These are phyloP conservation scores for Galaxias olidus DNA, from an alignment of 2,797 vertebrate genomes.

Conservation along the genomic window DNA sequence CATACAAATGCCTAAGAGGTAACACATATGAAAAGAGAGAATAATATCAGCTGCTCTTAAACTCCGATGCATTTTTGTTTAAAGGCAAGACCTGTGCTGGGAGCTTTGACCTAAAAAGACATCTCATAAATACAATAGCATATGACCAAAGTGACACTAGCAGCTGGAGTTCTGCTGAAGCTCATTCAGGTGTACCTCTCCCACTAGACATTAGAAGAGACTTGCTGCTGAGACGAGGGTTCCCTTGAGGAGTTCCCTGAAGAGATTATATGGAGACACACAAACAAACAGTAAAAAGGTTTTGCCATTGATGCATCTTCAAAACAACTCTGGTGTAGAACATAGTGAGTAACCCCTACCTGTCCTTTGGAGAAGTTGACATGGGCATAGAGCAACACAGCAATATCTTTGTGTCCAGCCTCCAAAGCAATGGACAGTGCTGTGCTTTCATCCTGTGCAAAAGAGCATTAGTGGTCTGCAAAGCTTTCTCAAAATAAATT, in stretches of 20 bases:
- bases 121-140: not conserved
- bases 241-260: slow-evolving; percentile 66
- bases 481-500: not conserved
- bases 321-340: slow-evolving; percentile 2
- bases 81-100: too few relatives aligned
- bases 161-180: slow-evolving; percentile 42
- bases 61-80: too few relatives aligned
- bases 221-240: slow-evolving; percentile 81
- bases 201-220: slow-evolving; percentile 78
- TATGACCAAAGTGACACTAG: slow-evolving; percentile 65
- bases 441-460: slow-evolving; percentile 89
- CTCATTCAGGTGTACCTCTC: slow-evolving; percentile 79
- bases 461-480: slow-evolving; percentile 3
- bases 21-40: too few relatives aligned
- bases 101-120: too few relatives aligned
- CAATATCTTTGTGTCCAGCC: slow-evolving; percentile 94
- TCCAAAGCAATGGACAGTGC: slow-evolving; percentile 95
- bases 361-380: slow-evolving; percentile 90
- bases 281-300: slow-evolving; percentile 2
- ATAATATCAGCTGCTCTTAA: too few relatives aligned
- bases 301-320: not conserved
- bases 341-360: slow-evolving; percentile 64
- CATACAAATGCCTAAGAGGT: too few relatives aligned
- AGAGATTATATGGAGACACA: slow-evolving; percentile 31
- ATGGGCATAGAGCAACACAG: slow-evolving; percentile 92